Evolutionary conservation across 2,888 invertebrate species (phyloP).

Genomic region (Phlogophora meticulosa): DNA sequence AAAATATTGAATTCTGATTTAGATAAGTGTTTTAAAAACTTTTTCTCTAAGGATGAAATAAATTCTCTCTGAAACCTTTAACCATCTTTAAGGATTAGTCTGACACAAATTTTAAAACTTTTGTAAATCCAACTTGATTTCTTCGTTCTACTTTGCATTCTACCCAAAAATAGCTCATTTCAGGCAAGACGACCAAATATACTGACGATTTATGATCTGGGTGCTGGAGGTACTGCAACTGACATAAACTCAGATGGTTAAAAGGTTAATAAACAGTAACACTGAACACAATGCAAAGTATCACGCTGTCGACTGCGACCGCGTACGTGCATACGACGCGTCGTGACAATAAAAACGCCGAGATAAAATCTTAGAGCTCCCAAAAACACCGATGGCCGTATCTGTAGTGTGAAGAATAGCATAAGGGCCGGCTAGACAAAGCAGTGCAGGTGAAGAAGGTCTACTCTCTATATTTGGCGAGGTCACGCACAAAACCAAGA

Average conservation of each 20-base stretch:
- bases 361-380: slow-evolving; percentile 64
- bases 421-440: slow-evolving; percentile 41
- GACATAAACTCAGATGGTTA: neutral
- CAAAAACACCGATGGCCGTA: slow-evolving; percentile 65
- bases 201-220: no score
- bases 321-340: slow-evolving; percentile 49
- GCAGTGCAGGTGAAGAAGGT: slow-evolving; percentile 27
- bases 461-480: neutral
- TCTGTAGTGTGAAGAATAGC: slow-evolving; percentile 68
- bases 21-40: neutral
- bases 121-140: no score
- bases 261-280: slow-evolving; percentile 6
- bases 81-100: no score
- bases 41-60: no score
- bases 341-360: slow-evolving; percentile 65
- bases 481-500: neutral
- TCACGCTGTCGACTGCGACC: slow-evolving; percentile 38
- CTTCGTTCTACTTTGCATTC: no score
- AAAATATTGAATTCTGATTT: no score
- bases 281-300: slow-evolving; percentile 45
- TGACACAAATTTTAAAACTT: no score
- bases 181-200: no score
- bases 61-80: no score
- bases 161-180: no score
- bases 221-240: no score